Base-by-base conservation (phyloP, 23 tunicate genomes). In the Trididemnum miniatum region DNA sequence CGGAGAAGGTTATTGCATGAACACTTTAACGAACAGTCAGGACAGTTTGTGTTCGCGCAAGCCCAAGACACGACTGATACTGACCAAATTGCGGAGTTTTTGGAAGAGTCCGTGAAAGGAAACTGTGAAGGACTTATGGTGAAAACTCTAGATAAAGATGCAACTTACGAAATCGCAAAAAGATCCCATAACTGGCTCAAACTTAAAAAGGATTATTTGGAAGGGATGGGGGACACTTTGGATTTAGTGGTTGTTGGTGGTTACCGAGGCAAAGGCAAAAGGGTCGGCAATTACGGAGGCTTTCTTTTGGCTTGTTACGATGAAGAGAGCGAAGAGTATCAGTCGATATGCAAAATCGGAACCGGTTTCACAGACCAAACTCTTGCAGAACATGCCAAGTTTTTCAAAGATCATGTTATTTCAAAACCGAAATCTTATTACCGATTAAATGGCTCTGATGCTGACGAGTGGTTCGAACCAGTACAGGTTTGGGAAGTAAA, bases 101-200 rank as follows among this genome's bases (percentile, higher is more conserved):
- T 89, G 34, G 99, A 95, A 31, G 91, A 95, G 72, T 89, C 99
- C 1, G 82, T 89, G 2, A 86, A 89, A 85, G 95, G 92, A 24
- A 87, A 84, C 72, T 91, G 97, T 35, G 99, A 96, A 83, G 99
- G 99, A 15, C 77, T 96, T 35, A 96, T 96, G 99, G 97, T 96
- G 35, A 96, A 96, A 72, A 87, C 97, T 5, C 74, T 96, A 20
- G 97, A 89, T 60, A 84, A 80, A 27, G 89, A 93, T 49, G 98
- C 98, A 1, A 87, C 99, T 0, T 96, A 96, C 66, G 99, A 96
- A 52, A 96, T 96, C 40, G 92, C 99, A 7, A 91, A 91, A 35
- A 84, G 99, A 35, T 96, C 99, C 9, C 90, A 88, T 67, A 91
- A 92, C 60, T 96, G 99, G 99, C 86, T 96, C n/a, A 96, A 96